Conservation (phyloP, 2,888 invertebrate species). For the Subacronicta megacephala region DNA sequence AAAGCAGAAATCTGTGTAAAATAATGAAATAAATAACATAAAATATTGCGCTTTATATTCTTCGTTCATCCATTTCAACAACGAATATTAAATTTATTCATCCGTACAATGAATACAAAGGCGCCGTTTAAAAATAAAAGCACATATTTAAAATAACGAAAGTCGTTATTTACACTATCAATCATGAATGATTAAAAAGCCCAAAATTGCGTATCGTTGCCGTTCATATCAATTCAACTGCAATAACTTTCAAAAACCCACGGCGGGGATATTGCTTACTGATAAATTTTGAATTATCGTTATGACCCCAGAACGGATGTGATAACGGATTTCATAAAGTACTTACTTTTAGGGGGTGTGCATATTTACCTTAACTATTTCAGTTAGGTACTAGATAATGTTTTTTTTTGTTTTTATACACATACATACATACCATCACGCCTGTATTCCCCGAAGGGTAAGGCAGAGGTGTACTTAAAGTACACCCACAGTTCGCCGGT, state of each 20-base stretch:
- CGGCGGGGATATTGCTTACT: slow-evolving; percentile 33
- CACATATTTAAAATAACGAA: slow-evolving; percentile 28
- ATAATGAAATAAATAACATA: background rate
- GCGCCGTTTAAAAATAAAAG: slow-evolving; percentile 12
- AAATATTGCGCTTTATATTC: slow-evolving; percentile 5
- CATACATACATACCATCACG: too few species aligned
- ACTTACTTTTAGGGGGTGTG: slow-evolving; percentile 33
- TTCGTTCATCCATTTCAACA: slow-evolving; percentile 4
- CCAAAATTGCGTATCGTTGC: slow-evolving; percentile 36
- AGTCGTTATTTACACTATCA: slow-evolving; percentile 42
- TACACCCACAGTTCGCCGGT: too few species aligned
- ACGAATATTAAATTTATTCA: slow-evolving; percentile 9
- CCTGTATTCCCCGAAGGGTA: too few species aligned
- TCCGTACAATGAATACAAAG: slow-evolving; percentile 9
- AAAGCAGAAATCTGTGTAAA: background rate
- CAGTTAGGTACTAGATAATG: slow-evolving; percentile 1
- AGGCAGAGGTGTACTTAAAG: too few species aligned
- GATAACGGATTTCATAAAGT: slow-evolving; percentile 42
- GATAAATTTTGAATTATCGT: slow-evolving; percentile 62
- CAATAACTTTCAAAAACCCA: slow-evolving; percentile 54
- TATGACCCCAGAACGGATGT: slow-evolving; percentile 32
- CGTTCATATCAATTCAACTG: slow-evolving; percentile 58
- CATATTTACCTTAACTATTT: slow-evolving; percentile 32
- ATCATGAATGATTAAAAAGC: slow-evolving; percentile 47
- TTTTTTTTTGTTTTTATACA: background rate